Evolutionary conservation across 1,140 invertebrate genomes (phyloP).

Genomic region (Drosophila erecta): DNA sequence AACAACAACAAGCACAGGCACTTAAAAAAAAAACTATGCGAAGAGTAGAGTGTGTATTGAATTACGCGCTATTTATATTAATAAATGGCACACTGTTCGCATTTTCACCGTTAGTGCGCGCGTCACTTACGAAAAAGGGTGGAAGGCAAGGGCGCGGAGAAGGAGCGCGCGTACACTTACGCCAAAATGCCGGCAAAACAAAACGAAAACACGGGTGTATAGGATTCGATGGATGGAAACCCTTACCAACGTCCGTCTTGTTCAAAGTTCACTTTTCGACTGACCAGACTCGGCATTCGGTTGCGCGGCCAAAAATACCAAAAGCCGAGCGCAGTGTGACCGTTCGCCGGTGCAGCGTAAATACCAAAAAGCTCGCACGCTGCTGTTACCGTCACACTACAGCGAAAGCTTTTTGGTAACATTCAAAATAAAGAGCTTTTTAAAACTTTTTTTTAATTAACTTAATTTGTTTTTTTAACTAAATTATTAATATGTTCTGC

Average conservation of each 20-base stretch:
- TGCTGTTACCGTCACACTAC: background rate
- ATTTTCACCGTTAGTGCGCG: constrained; percentile 40
- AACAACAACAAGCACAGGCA: background rate
- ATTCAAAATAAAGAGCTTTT: too few relatives aligned
- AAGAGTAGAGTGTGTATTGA: constrained; percentile 17
- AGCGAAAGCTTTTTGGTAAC: background rate
- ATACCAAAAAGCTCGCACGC: constrained; percentile 4
- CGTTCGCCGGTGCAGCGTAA: background rate
- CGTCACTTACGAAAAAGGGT: constrained; percentile 20
- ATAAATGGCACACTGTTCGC: constrained; percentile 36
- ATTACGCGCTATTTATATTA: constrained; percentile 48
- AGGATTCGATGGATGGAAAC: background rate
- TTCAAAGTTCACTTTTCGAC: constrained; percentile 26
- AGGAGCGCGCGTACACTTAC: constrained; percentile 42
- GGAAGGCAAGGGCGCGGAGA: background rate
- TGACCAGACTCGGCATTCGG: constrained; percentile 30
- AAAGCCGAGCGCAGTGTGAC: constrained; percentile 9
- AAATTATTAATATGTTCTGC: too few relatives aligned
- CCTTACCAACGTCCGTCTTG: constrained; percentile 17
- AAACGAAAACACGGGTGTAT: constrained; percentile 24
- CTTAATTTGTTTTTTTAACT: too few relatives aligned
- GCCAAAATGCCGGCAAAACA: constrained; percentile 46
- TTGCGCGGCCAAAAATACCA: constrained; percentile 32
- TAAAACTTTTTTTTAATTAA: too few relatives aligned
- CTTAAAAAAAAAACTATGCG: background rate